Evolutionary conservation across 2,797 vertebrate genomes (phyloP).

Genomic region (Ptychadena robeensis): DNA sequence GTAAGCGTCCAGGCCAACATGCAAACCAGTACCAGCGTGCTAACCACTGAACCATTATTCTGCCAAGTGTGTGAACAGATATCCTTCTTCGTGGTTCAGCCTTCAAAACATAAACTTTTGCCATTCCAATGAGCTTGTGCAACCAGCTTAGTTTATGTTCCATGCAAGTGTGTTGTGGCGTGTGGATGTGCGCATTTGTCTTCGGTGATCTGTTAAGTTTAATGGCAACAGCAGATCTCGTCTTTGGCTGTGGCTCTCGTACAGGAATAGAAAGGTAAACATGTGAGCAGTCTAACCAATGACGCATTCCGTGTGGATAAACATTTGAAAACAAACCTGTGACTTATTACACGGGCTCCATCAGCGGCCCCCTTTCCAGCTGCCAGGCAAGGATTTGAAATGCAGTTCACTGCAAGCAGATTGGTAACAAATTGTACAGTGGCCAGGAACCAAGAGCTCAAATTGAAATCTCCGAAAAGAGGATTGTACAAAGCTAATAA

Average conservation of each 20-base stretch:
- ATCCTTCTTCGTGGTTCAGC: too few relatives aligned
- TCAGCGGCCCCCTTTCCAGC: not conserved
- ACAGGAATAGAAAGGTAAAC: not conserved
- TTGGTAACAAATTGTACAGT: not conserved
- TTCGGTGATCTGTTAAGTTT: not conserved
- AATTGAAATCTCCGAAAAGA: not conserved
- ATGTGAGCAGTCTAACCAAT: not conserved
- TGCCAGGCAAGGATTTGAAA: not conserved
- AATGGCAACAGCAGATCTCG: not conserved
- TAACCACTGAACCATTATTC: too few relatives aligned
- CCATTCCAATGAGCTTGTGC: too few relatives aligned
- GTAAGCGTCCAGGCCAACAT: too few relatives aligned
- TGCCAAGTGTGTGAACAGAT: too few relatives aligned
- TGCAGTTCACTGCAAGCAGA: not conserved
- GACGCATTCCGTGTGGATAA: not conserved
- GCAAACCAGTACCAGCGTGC: too few relatives aligned
- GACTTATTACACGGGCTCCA: not conserved
- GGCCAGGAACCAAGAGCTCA: not conserved
- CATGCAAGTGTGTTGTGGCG: not conserved
- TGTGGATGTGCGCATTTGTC: not conserved
- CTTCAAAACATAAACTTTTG: too few relatives aligned
- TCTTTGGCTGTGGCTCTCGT: not conserved
- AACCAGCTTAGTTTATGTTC: not conserved
- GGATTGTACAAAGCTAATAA: not conserved
- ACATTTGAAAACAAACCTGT: not conserved